phyloP scores from a whole-genome alignment of 2,888 invertebrate genomes.

The Gisinianus flammeolus region DNA sequence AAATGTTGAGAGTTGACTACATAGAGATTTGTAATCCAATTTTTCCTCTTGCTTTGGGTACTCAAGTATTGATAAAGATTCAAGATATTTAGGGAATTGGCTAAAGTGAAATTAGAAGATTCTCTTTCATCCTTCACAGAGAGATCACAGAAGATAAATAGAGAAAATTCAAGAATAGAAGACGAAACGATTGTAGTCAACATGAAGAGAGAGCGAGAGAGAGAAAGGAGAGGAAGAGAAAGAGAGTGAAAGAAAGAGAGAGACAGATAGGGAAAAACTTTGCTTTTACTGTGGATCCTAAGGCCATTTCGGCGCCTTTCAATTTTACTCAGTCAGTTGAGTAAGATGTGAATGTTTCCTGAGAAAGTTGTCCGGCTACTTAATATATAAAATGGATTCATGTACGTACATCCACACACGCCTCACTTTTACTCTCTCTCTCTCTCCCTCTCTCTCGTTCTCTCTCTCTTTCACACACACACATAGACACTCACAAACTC shows the following conservation, averaged over 20 bases:
- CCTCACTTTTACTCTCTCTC: not conserved
- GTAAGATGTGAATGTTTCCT: conserved; percentile 19
- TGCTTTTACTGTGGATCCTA: conserved; percentile 41
- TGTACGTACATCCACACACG: not conserved
- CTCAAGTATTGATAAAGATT: no score
- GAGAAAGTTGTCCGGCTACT: conserved; percentile 18
- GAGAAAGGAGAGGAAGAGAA: conserved; percentile 5
- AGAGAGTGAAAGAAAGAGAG: conserved; percentile 1
- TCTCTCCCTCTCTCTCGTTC: no score
- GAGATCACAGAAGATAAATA: not conserved
- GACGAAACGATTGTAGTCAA: conserved; percentile 19
- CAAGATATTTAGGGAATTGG: no score
- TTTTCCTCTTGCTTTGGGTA: no score
- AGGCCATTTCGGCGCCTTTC: conserved; percentile 36
- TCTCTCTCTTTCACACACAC: no score
- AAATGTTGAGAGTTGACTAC: no score
- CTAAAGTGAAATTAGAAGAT: no score
- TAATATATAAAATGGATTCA: conserved; percentile 12
- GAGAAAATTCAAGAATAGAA: not conserved
- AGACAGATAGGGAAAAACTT: conserved; percentile 30
- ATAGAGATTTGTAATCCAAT: no score
- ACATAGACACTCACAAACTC: no score
- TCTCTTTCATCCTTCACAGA: no score
- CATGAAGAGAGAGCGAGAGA: not conserved
- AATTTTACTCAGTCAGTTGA: conserved; percentile 29